Evolutionary conservation across 2,888 invertebrate species (phyloP), one percentile per base, ranked within the genome.

Genomic region (Seira sanloemensis): DNA sequence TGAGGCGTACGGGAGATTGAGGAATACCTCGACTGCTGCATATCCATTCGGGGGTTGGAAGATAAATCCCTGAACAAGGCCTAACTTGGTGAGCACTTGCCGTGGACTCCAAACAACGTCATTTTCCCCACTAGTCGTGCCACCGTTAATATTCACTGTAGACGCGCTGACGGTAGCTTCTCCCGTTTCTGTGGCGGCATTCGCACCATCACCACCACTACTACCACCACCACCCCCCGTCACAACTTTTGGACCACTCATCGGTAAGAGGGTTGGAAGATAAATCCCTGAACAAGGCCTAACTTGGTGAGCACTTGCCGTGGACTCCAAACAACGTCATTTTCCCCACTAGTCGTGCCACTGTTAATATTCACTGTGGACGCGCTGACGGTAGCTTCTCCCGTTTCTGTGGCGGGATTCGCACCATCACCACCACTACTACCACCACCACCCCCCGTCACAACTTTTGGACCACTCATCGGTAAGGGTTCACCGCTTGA

Each of bases 1-100:
- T 74, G 97, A 97, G 21, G 98, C 98, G 91, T 98, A 98, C 7
- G 97, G 98, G 83, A 98, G 95, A 66, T 84, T 84, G 78, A 84
- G 73, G 25, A 86, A 84, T 46, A 84, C 84, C 76, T 86, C 86
- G 50, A 86, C 86, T 26, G 78, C 85, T 26, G 74, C 78, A 54
- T 82, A 85, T 18, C 86, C 86, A 73, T 86, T 86, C 16, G 86
- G 86, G 66, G 82, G 78, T 16, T 72, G 77, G n/a, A 83, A 54
- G 66, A 86, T 62, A 73, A 76, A 86, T 24, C 86, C 86, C 75
- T 86, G 86, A 65, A 86, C 86, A 4, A 75, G 75, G 23, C 86
- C 86, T 66, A 86, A 66, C 24, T 86, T 86, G n/a, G 86, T 86
- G 37, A 79, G 74, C 26, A 86, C 83, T 78, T 86, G 86, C 72